Base-by-base conservation (phyloP, 1,140 invertebrate species). In the Magallana gigas region DNA sequence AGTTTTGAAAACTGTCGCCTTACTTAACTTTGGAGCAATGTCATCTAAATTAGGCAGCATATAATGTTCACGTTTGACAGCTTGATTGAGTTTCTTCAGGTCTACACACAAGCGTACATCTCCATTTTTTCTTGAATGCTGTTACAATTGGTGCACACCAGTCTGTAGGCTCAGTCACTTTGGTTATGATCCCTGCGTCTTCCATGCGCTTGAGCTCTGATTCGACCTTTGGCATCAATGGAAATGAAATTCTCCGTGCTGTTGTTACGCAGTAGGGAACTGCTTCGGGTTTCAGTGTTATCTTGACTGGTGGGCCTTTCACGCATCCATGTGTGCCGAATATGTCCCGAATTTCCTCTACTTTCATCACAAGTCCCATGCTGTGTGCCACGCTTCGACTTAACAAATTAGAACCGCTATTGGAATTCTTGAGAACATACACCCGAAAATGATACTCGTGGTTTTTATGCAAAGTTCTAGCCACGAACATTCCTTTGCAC, bases 91-190 rank as follows among this genome's bases (percentile, higher is more conserved):
- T 0, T 81, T 57, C 7, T 82, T 89, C 1, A 86, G 83, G 59
- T 91, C 91, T 1, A 89, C 80, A 86, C 91, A 91, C 9, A 91
- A 87, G 76, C 91, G 64, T 0, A 91, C 57, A 57, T 60, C 36
- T 1, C 23, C 83, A 64, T 85, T 88, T 58, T 58, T 58, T 71
- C 57, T 89, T 90, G 1, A 88, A 16, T 1, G 92, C 92, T 3
- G 88, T 83, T 1, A 93, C 92, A 82, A 92, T 92, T 1, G 90
- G 90, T 14, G 91, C 88, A 83, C 90, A 89, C 91, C 90, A 92
- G 0, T 87, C 88, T 2, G 87, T 90, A 48, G 90, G 91, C n/a
- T 90, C 76, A 0, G 60, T 90, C 1, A 92, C 83, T 59, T 84
- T 14, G 68, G 68, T 23, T 48, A 91, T 91, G 16, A 92, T 83